These are phyloP conservation scores for Pilophorus perplexus DNA, from an alignment of 2,888 invertebrate genomes.

Conservation along the genomic window DNA sequence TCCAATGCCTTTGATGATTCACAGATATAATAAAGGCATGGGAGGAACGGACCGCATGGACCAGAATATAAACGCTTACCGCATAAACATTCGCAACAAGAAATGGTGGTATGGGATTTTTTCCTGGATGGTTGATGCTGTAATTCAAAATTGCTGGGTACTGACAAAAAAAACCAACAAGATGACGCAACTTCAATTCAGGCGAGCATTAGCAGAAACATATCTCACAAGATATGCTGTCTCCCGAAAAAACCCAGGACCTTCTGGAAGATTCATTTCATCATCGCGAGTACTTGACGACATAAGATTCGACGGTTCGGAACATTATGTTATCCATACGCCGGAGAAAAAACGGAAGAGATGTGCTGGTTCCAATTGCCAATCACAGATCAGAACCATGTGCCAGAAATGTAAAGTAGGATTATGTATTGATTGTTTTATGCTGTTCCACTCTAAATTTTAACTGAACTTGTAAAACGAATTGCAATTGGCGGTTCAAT, in stretches of 20 bases:
- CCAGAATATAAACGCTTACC: conserved; percentile 41
- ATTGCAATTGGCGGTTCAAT: no score
- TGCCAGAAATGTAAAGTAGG: no score
- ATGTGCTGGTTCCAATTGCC: no score
- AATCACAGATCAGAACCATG: no score
- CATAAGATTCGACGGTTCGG: conserved; percentile 11
- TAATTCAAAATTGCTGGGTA: conserved; percentile 11
- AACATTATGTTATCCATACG: no score
- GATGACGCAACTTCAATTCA: conserved; percentile 3
- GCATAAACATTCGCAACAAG: conserved; percentile 24
- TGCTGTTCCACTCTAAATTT: no score
- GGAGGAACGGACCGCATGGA: conserved; percentile 45
- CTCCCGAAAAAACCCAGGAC: conserved; percentile 10
- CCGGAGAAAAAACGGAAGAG: no score
- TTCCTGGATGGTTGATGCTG: background rate
- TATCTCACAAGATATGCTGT: conserved; percentile 12
- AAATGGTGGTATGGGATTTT: conserved; percentile 11
- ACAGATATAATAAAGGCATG: conserved; percentile 44
- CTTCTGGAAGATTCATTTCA: conserved; percentile 4
- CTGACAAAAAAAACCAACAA: background rate
- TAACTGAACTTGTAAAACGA: no score
- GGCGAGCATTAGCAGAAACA: background rate
- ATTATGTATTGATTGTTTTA: no score
- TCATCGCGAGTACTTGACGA: conserved; percentile 3
- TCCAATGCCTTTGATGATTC: conserved; percentile 32